These are phyloP conservation scores for Oreochromis tanganicae DNA, from an alignment of 2,113 vertebrate species.

Conservation along the genomic window DNA sequence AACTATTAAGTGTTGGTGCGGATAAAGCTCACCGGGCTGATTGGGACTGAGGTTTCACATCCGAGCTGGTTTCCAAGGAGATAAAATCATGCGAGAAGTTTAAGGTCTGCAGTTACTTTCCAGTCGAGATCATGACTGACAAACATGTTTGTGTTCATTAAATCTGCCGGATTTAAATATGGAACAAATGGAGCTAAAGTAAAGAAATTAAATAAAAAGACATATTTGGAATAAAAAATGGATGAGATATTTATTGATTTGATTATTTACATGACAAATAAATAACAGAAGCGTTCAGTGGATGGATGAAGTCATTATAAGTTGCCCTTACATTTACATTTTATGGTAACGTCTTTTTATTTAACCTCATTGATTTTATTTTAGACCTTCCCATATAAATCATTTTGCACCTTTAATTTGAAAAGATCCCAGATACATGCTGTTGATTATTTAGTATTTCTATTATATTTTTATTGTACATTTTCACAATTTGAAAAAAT, in stretches of 20 bases:
- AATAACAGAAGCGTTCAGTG: neutral
- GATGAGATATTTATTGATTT: neutral
- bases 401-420: neutral
- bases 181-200: neutral
- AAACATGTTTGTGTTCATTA: neutral
- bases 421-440: fast-evolving
- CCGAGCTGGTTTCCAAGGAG: neutral
- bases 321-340: neutral
- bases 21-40: fast-evolving
- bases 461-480: neutral
- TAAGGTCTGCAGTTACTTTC: too few relatives aligned
- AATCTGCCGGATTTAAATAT: neutral
- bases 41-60: neutral
- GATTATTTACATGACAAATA: neutral
- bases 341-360: neutral
- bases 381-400: neutral
- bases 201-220: neutral
- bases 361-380: neutral
- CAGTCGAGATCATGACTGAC: too few relatives aligned
- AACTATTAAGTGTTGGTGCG: neutral
- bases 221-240: neutral
- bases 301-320: neutral
- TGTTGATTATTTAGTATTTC: neutral
- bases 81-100: neutral
- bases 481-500: neutral